Evolutionary conservation across 23 tunicate species (phyloP), one percentile per base, ranked within the genome.

Genomic region (Oikopleura dioica): DNA sequence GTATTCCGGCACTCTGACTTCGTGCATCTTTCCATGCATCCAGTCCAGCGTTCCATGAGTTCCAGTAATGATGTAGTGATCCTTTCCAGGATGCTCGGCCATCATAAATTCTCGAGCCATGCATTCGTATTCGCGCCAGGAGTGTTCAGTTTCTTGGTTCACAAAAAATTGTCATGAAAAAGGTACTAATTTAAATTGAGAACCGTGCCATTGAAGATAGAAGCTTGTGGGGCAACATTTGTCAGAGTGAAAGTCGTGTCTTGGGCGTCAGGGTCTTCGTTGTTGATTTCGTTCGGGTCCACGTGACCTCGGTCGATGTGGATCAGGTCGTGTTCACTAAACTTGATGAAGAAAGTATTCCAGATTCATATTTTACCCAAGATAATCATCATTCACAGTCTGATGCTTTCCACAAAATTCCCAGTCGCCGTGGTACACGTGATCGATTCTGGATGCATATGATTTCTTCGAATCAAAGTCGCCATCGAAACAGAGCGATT

Each of bases 171-270:
- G 16, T 44, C 55, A 16, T 44, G 9, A 44, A 44, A 44, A 44
- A 44, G 55, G 55, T 44, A 9, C 16, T 44, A 9, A 44, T 44
- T 44, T 9, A 44, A 44, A 16, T 44, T 44, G 9, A 9, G 55
- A 44, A 16, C 55, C 55, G 16, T 44, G 16, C 55, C 77, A 76
- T 91, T 91, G 76, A 91, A 91, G 1, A 72, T 38, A 1, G 84
- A 76, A 78, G 68, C 82, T 78, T 91, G 97, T 36, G 97, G 97
- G 34, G 97, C 97, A 36, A 84, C 97, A 80, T 91, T 91, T 38
- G 97, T 86, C 1, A 91, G 80, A 37, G 97, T 91, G 67, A 91
- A 91, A 24, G 97, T 91, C 5, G 75, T 81, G 5, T 69, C 38
- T 68, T 85, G 94, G 16, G 81, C 82, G 69, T 79, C 83, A 23